A percentile compares a stretch with the other conserved stretches of the same genome.
Evolutionary conservation across 2,113 vertebrate species (phyloP).

Genomic region (Daphoenositta chrysoptera): DNA sequence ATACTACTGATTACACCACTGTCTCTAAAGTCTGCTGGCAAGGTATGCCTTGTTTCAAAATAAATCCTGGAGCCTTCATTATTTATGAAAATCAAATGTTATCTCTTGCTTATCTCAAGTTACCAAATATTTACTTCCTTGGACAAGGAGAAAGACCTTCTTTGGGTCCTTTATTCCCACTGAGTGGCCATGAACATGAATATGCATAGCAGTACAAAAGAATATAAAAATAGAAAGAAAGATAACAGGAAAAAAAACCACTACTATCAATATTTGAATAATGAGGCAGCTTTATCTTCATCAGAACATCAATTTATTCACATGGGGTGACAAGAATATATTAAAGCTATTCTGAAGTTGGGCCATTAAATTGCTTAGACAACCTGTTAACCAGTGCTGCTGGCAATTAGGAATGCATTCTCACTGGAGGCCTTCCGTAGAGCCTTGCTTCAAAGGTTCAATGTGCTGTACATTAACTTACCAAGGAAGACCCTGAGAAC

Average conservation of each 20-base stretch:
- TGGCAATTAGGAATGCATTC: conserved; percentile 7
- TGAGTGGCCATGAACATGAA: background rate
- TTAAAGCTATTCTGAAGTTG: conserved; percentile 24
- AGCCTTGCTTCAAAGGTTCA: conserved; percentile 27
- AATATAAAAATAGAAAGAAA: background rate
- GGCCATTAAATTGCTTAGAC: conserved; percentile 13
- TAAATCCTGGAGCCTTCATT: background rate
- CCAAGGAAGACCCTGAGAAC: background rate
- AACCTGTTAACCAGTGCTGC: conserved; percentile 16
- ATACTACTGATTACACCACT: background rate
- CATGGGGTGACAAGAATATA: conserved; percentile 19
- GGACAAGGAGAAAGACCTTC: background rate
- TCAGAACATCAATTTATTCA: conserved; percentile 39
- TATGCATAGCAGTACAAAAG: background rate
- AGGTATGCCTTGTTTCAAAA: background rate
- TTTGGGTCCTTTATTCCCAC: background rate
- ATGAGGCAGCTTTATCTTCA: conserved; percentile 38
- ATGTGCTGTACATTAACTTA: background rate
- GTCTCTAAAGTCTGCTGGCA: background rate
- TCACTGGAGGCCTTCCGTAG: background rate
- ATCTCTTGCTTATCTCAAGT: background rate
- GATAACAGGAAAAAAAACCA: background rate
- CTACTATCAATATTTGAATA: conserved; percentile 44
- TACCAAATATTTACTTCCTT: background rate
- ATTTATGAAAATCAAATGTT: background rate